phyloP scores from a whole-genome alignment of 2,113 vertebrate genomes.

The Vidua chalybeata region DNA sequence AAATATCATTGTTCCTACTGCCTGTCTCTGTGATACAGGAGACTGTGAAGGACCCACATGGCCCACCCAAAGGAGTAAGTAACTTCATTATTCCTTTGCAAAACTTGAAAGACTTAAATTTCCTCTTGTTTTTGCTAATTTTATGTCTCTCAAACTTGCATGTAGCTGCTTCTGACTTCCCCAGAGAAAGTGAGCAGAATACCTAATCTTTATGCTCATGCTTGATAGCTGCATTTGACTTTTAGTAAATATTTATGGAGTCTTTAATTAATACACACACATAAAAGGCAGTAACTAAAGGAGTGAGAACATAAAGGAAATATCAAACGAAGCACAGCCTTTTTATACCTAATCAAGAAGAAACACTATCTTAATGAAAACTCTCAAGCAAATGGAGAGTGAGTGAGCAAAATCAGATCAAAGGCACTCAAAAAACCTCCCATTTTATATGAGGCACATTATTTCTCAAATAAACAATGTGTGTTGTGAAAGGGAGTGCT shows the following conservation, averaged over 20 bases:
- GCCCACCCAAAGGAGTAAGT: accelerated
- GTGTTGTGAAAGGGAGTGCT: neutral
- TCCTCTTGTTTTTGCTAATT: neutral
- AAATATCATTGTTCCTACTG: neutral
- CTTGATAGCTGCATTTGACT: neutral
- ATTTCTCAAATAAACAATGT: neutral
- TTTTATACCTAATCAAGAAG: constrained; percentile 5
- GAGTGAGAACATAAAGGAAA: neutral
- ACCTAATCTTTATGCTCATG: neutral
- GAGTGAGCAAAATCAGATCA: neutral
- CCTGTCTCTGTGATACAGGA: neutral
- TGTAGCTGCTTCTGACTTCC: neutral
- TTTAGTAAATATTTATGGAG: neutral
- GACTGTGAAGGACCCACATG: neutral
- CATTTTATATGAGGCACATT: neutral
- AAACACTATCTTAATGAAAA: constrained; percentile 2
- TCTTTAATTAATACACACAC: neutral
- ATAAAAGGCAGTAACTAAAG: neutral
- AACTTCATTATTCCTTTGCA: neutral
- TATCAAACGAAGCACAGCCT: neutral
- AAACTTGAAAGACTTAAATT: neutral
- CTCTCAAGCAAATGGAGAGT: neutral
- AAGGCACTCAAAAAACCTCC: neutral
- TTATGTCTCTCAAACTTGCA: neutral
- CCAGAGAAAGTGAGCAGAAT: neutral